Evolutionary conservation across 2,797 vertebrate genomes (phyloP), one percentile per base, ranked within the genome.

Genomic region (Gymnocypris eckloni): DNA sequence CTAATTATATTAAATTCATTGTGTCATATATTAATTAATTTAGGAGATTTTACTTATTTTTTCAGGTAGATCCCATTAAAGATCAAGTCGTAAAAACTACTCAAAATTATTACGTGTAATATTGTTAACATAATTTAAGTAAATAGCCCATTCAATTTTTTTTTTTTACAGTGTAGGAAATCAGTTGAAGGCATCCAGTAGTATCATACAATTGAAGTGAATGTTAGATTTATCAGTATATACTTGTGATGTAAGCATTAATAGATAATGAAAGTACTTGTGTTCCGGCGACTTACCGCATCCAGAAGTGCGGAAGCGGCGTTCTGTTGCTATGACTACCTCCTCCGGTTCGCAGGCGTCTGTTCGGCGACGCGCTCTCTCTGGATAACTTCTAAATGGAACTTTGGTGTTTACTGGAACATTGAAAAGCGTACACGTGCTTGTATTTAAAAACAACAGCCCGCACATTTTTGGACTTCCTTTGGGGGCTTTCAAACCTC

Each of bases 281-380:
- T 56, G 52, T 16, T 56, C 22, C 43, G 4, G 10, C 1, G 59
- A 72, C 22, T 15, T 72, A 64, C 11, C 54, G 13, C 22, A 45
- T 72, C 39, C 70, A 48, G 41, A 48, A 22, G 15, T 5, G 61
- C 45, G 28, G 28, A 52, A 52, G 79, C 45, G 28, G 64, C 45
- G 45, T 69, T 39, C 45, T 69, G 79, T 81, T 81, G 64, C 79
- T 16, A 81, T 81, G 79, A 54, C 79, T 39, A 81, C 79, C 45
- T 39, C 45, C 13, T 64, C 43, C n/a, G n/a, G n/a, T 59, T 43
- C 39, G 11, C 39, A 3, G 20, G 39, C 66, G 16, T 71, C 5
- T 43, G 11, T n/a, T 71, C 39, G 69, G 20, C 13, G n/a, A 18
- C 12, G 37, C 11, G 76, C 76, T 59, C 6, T 43, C 76, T 59